phyloP scores from a whole-genome alignment of 2,888 invertebrate species.

The Drosophila meridionalis region DNA sequence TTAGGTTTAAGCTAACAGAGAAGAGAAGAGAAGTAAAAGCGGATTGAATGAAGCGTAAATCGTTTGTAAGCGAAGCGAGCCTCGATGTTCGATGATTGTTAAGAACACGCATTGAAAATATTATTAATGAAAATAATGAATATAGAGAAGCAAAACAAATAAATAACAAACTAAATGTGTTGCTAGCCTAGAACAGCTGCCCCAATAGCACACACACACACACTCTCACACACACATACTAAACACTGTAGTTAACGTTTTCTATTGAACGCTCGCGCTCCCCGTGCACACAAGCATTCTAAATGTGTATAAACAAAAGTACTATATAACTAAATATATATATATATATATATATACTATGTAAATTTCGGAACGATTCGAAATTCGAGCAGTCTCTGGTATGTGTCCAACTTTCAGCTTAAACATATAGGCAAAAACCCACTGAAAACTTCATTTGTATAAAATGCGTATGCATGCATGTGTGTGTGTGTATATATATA shows the following conservation, averaged over 20 bases:
- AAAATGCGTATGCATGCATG: conserved; percentile 6
- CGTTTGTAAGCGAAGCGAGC: conserved; percentile 64
- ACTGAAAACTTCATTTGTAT: conserved; percentile 47
- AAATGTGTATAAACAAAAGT: conserved; percentile 53
- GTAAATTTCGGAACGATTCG: conserved; percentile 28
- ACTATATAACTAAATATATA: conserved; percentile 22
- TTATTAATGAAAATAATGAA: conserved; percentile 28
- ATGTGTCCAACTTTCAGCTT: conserved; percentile 47
- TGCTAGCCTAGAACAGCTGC: conserved; percentile 52
- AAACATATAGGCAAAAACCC: conserved; percentile 32
- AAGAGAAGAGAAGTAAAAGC: conserved; percentile 51
- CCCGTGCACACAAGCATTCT: conserved; percentile 44
- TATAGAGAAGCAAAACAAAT: neutral
- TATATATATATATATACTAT: conserved; percentile 24
- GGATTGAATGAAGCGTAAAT: conserved; percentile 69
- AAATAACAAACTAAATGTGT: conserved; percentile 40
- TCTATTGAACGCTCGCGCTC: conserved; percentile 35
- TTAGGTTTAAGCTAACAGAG: conserved; percentile 54
- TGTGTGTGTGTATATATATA: conserved; percentile 12
- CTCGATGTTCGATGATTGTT: conserved; percentile 66
- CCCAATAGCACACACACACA: conserved; percentile 37
- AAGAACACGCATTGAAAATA: conserved; percentile 49
- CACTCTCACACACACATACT: conserved; percentile 15
- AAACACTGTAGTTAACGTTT: conserved; percentile 40
- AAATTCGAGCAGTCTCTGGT: conserved; percentile 40